Evolutionary conservation across 2,113 vertebrate species (phyloP), one percentile per base, ranked within the genome.

Genomic region (Tetrax tetrax): DNA sequence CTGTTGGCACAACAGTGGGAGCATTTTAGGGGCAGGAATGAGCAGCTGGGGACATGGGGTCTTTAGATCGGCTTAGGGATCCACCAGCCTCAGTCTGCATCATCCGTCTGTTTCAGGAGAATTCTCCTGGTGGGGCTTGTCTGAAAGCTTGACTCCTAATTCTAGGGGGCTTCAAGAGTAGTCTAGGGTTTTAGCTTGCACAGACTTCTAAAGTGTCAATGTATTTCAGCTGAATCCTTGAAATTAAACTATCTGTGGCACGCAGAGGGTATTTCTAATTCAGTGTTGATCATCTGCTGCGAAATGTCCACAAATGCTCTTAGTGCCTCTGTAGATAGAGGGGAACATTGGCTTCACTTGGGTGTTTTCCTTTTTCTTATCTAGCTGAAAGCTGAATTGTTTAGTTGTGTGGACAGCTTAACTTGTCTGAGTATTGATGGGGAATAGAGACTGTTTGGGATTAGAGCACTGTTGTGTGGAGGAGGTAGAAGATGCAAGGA

Each of bases 1-100:
- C 76, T 84, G 80, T 94, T 94, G 93, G 87, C 81, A 78, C 87
- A 92, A 81, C 89, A 84, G 69, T 76, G 57, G 64, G 80, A 95
- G 45, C 83, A 89, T 56, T 48, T 69, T 75, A 94, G 89, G 94
- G 86, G 51, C 76, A 90, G 60, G 51, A 89, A 82, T 64, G 91
- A 95, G 93, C 87, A 12, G 43, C 80, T 94, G 69, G 91, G 76
- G 90, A 60, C 89, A 76, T 0, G 4, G 77, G 6, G 48, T 72
- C 38, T 87, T 91, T 66, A 35, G 80, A 64, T 91, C 64, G 45
- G 65, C 19, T 79, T 68, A 68, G 65, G 81, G 74, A 91, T 91
- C 83, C 77, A 87, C 53, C 38, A 61, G 43, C 43, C 57, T 10
- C n/a, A 35, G 29, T 56, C 56, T 54, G 17, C 33, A 20, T 68